These are phyloP conservation scores for Phrynocephalus guinanensis DNA, from an alignment of 2,797 vertebrate genomes.

Conservation along the genomic window DNA sequence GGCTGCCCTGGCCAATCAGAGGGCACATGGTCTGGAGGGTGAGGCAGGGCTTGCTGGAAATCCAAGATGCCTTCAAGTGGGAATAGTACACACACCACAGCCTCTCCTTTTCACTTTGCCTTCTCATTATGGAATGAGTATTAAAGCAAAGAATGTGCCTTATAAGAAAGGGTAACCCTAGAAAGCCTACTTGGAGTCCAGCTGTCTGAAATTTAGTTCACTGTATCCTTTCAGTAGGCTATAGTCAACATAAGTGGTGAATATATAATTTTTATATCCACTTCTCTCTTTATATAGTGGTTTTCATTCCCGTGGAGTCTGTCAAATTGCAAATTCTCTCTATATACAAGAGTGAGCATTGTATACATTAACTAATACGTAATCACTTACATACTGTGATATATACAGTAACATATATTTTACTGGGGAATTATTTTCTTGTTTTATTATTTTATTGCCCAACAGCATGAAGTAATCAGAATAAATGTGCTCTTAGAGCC, in stretches of 20 bases:
- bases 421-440: conserved; percentile 5
- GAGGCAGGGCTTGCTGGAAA: no score
- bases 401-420: neutral
- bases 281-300: neutral
- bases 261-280: neutral
- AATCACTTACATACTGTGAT: neutral
- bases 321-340: accelerated
- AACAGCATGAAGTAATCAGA: neutral
- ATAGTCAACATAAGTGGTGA: neutral
- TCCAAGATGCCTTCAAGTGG: no score
- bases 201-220: neutral
- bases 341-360: neutral
- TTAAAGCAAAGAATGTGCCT: neutral
- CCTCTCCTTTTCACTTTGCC: no score
- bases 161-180: neutral
- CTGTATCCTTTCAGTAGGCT: neutral
- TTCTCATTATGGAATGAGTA: neutral
- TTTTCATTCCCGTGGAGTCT: neutral
- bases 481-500: accelerated
- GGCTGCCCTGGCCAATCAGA: no score
- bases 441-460: neutral
- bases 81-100: no score
- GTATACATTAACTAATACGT: neutral
- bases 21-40: no score
- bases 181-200: neutral